Evolutionary conservation across 2,113 vertebrate species (phyloP).

Genomic region (Cairina moschata): DNA sequence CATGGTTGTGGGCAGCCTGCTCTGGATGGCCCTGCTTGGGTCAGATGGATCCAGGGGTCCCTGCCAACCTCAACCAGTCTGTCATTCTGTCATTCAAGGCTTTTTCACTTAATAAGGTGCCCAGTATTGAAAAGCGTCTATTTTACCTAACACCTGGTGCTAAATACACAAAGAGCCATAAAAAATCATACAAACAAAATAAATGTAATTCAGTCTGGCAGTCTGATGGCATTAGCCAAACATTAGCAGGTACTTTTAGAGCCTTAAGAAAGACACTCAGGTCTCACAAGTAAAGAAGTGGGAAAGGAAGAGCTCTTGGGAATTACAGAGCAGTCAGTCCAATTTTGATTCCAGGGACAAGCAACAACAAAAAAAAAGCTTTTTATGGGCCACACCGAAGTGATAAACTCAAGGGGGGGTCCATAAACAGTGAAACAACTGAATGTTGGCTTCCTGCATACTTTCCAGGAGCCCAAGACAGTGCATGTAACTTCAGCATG

Average conservation of each 20-base stretch:
- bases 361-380: not conserved
- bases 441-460: not conserved
- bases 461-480: not conserved
- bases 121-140: not conserved
- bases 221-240: not conserved
- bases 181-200: not conserved
- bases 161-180: not conserved
- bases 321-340: not conserved
- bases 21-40: too few relatives aligned
- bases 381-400: not conserved
- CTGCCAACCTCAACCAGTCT: not conserved
- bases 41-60: not conserved
- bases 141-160: not conserved
- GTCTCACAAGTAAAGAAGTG: not conserved
- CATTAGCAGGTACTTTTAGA: not conserved
- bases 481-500: not conserved
- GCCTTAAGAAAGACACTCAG: not conserved
- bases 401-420: not conserved
- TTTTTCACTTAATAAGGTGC: not conserved
- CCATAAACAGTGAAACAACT: not conserved
- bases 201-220: not conserved
- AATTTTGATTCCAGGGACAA: not conserved
- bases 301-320: not conserved
- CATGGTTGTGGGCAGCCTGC: too few relatives aligned
- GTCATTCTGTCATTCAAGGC: not conserved